These are phyloP conservation scores for Oegoconia quadripuncta DNA, from an alignment of 2,888 invertebrate species.

Conservation along the genomic window DNA sequence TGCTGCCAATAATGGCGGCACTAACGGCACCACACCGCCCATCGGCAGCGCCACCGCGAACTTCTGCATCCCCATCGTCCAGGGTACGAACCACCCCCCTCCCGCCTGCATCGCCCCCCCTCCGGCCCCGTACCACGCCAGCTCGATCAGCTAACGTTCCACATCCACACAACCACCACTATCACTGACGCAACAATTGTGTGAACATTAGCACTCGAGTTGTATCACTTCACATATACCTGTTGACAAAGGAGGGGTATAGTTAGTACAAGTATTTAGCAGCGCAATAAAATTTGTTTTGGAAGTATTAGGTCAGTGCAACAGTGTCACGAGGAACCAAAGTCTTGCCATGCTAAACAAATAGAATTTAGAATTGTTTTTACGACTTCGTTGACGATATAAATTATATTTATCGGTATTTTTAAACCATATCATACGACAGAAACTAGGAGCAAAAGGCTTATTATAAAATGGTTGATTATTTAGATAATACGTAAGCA, in stretches of 20 bases:
- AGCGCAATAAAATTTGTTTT: not conserved
- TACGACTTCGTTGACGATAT: too few species aligned
- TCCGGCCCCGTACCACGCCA: constrained; percentile 74
- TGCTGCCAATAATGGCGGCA: constrained; percentile 65
- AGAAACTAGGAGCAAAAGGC: too few species aligned
- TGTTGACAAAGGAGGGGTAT: constrained; percentile 42
- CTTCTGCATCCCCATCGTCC: constrained; percentile 73
- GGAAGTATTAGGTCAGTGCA: too few species aligned
- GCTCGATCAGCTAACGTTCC: constrained; percentile 59
- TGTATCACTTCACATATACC: constrained; percentile 57
- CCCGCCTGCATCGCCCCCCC: constrained; percentile 72
- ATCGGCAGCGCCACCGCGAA: constrained; percentile 72
- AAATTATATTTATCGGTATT: too few species aligned
- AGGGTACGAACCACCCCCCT: constrained; percentile 70
- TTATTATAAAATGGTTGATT: too few species aligned
- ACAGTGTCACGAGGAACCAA: too few species aligned
- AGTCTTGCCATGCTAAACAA: too few species aligned
- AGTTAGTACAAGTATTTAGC: constrained; percentile 16
- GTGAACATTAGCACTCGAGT: constrained; percentile 24
- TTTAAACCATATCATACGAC: too few species aligned
- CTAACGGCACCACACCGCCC: constrained; percentile 67
- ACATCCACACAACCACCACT: constrained; percentile 53
- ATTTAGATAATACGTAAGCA: too few species aligned
- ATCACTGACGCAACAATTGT: constrained; percentile 37
- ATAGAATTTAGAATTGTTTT: too few species aligned